These are phyloP conservation scores for Bombus cullumanus DNA, from an alignment of 1,140 invertebrate genomes.

Conservation along the genomic window DNA sequence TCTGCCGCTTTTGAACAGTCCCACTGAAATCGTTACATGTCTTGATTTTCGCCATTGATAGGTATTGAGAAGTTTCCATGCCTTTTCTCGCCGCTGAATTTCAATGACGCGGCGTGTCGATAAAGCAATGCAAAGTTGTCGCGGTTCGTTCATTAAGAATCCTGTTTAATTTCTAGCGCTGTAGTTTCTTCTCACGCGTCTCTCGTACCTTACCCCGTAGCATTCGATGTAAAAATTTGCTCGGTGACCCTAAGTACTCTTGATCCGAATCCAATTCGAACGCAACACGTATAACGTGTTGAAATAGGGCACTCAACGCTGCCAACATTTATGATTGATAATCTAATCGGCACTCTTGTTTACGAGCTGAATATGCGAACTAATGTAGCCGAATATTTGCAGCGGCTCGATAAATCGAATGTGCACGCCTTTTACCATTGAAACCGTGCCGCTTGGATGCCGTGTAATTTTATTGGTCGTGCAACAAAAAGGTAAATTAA, in stretches of 20 bases:
- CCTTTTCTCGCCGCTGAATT: not conserved
- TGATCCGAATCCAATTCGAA: conserved; percentile 1
- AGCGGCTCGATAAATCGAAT: not conserved
- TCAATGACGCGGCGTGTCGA: not conserved
- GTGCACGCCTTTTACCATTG: not conserved
- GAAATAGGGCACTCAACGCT: not conserved
- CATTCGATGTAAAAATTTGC: not conserved
- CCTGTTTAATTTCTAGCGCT: too few species aligned
- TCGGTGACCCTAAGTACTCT: too few species aligned
- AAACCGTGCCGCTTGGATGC: too few species aligned
- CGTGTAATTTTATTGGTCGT: not conserved
- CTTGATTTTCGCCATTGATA: not conserved
- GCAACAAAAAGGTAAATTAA: conserved; percentile 13
- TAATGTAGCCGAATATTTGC: conserved; percentile 1
- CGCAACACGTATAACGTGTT: conserved; percentile 12
- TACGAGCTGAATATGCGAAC: conserved; percentile 7
- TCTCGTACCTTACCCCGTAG: too few species aligned
- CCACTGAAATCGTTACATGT: not conserved
- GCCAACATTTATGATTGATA: not conserved
- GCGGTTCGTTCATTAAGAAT: not conserved
- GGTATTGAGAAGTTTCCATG: not conserved
- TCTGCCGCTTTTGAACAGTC: not conserved
- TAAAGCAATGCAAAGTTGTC: not conserved
- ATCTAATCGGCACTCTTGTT: conserved; percentile 11
- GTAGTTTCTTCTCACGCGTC: not conserved